Evolutionary conservation across 2,888 invertebrate genomes (phyloP), one percentile per base, ranked within the genome.

Genomic region (Ichneumoninae sp.): DNA sequence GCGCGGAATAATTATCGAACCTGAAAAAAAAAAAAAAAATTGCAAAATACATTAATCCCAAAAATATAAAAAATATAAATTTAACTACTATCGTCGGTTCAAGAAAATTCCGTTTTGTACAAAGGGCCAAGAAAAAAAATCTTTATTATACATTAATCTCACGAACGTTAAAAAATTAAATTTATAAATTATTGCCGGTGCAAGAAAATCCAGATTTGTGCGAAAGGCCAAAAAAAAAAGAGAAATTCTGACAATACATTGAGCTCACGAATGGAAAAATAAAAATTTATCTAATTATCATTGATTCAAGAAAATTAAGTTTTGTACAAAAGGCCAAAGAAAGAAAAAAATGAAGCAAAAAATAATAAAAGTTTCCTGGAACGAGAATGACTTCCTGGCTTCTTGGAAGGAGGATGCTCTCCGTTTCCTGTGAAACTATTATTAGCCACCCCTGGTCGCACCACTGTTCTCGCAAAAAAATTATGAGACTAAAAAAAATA

Each of bases 1-100:
- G 99, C 69, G 99, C 99, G 65, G 99, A 99, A 94, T 99, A 99
- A 95, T 99, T 99, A 94, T 99, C 99, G 95, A 99, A 99, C 91
- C 99, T 98, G 93, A 30, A 93, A 93, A 78, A 16, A 82, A 54
- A 54, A 60, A 44, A 47, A 4, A 52, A 60, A 75, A 19, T 10
- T 7, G 16, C 6, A 0, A 33, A 65, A 60, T 33, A 13, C 3
- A 70, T 19, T 40, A 16, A 26, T 26, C n/a, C 19, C 22, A 5
- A 19, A 5, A 75, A 66, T 16, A 52, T 3, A 13, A 16, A 22
- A 19, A 13, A 22, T 19, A 10, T 7, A n/a, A 16, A 66, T 36
- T 10, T 7, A 5, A 16, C 30, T 1, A 10, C 16, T 16, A 13
- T 30, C 30, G 63, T 33, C 60, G 6, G 3, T 19, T 4, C 22